Percentiles rank a stretch among this genome's conserved stretches.
Conservation (phyloP, 2,113 vertebrate genomes). For the Dermatemys mawii region DNA sequence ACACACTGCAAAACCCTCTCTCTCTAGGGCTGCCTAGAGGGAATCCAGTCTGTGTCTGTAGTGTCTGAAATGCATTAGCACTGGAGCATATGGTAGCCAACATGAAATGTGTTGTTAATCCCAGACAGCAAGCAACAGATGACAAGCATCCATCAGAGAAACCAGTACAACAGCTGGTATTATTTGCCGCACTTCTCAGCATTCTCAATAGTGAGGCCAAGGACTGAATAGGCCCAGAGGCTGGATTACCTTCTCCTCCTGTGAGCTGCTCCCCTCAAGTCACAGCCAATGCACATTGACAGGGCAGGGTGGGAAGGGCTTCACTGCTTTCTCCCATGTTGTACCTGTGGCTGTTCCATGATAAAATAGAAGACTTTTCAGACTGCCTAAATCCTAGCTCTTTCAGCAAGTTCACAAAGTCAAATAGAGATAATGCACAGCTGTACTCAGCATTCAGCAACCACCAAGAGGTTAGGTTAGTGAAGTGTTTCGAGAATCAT, state of each 20-base stretch:
- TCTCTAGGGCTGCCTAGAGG: not conserved
- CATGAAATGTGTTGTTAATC: not conserved
- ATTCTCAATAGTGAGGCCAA: not conserved
- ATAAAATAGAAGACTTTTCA: not conserved
- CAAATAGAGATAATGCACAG: not conserved
- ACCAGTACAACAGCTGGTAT: not conserved
- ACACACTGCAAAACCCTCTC: not conserved
- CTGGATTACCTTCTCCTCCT: not conserved
- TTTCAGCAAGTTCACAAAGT: not conserved
- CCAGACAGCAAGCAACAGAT: not conserved
- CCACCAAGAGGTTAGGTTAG: not conserved
- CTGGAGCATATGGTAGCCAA: not conserved
- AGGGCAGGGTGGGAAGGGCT: not conserved
- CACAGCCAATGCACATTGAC: not conserved
- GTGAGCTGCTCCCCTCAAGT: not conserved
- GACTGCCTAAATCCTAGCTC: not conserved
- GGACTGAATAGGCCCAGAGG: not conserved
- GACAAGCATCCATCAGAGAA: not conserved
- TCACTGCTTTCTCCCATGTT: not conserved
- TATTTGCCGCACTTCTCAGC: not conserved
- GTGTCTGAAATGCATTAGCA: not conserved
- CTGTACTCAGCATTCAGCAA: not conserved
- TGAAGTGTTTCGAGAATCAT: conserved; percentile 24
- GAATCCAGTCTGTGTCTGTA: not conserved
- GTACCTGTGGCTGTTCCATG: not conserved